phyloP scores from a whole-genome alignment of 1,140 invertebrate genomes.

The Steinernema khuongi region DNA sequence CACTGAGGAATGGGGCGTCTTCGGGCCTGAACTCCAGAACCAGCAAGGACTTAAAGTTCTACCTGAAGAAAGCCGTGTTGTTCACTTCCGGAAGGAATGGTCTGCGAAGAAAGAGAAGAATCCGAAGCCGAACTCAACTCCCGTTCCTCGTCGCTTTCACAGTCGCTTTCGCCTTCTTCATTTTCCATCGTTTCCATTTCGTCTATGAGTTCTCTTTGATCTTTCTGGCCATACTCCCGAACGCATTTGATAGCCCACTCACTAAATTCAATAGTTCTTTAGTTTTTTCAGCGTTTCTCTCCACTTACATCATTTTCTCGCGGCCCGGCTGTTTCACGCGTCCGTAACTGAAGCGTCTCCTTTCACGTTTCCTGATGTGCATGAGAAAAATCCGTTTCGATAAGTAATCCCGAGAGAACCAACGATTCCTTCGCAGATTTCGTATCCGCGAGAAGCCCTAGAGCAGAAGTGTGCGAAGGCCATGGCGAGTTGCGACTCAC shows the following conservation, averaged over 20 bases:
- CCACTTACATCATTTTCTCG: neutral
- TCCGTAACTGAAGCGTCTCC: neutral
- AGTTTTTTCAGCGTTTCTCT: neutral
- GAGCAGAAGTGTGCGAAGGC: neutral
- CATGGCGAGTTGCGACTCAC: neutral
- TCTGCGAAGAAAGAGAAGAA: neutral
- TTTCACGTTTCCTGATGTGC: neutral
- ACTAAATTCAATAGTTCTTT: neutral
- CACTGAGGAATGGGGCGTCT: neutral
- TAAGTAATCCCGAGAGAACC: neutral
- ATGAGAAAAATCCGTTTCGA: constrained; percentile 2
- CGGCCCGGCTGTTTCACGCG: neutral
- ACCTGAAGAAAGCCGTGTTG: constrained; percentile 1
- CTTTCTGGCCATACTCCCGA: neutral
- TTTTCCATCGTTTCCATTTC: neutral
- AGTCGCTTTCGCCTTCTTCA: neutral
- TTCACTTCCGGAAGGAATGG: neutral
- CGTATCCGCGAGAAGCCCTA: neutral
- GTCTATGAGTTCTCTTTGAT: neutral
- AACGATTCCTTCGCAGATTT: neutral
- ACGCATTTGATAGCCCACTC: constrained; percentile 9
- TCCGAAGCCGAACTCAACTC: constrained; percentile 8
- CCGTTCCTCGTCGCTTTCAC: neutral
- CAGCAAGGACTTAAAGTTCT: neutral
- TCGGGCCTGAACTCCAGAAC: neutral